A percentile compares a stretch with the other conserved stretches of the same genome.
Conservation (phyloP, 1,140 invertebrate genomes). For the Ditylenchus dipsaci region DNA sequence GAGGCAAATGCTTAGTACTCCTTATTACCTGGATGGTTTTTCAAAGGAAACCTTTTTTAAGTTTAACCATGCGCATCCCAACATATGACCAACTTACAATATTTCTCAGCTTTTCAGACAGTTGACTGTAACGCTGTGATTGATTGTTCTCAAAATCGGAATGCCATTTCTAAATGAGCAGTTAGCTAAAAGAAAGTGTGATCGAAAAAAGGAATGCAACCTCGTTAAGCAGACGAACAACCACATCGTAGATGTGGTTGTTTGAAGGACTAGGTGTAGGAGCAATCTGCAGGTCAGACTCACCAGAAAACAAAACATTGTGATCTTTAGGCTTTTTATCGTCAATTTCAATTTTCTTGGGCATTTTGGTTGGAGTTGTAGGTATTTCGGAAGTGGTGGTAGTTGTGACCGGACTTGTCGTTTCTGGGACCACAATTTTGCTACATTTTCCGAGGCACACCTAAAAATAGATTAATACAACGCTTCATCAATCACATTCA, state of each 20-base stretch:
- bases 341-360: background rate
- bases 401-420: background rate
- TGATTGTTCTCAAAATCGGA: conserved; percentile 1
- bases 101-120: background rate
- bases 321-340: conserved; percentile 1
- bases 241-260: conserved; percentile 16
- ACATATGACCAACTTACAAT: conserved; percentile 2
- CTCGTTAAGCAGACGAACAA: conserved; percentile 5
- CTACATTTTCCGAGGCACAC: no score
- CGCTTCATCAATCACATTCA: no score
- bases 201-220: no score
- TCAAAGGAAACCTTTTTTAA: no score
- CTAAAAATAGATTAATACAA: no score
- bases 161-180: conserved; percentile 6
- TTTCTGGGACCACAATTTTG: background rate
- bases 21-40: no score
- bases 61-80: no score
- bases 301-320: background rate
- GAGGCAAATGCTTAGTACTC: no score
- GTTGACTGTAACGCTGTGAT: background rate
- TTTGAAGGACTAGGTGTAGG: background rate
- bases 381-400: conserved; percentile 9
- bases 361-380: background rate
- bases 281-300: background rate
- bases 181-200: no score